Evolutionary conservation across 2,113 vertebrate genomes (phyloP).

Genomic region (Hystrix cristata): DNA sequence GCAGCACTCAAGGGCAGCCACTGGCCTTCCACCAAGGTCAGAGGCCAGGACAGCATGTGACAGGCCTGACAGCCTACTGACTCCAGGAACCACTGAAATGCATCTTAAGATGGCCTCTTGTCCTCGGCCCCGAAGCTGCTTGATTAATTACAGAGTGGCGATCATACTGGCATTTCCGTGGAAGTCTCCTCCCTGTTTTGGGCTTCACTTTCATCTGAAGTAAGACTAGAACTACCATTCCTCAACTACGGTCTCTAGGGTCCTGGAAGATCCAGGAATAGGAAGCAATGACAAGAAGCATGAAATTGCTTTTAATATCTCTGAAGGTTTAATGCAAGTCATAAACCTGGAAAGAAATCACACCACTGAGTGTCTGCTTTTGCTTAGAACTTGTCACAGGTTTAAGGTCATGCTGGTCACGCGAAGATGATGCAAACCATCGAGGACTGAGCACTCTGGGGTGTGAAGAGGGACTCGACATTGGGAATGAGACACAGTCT

Average conservation of each 20-base stretch:
- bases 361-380: background rate
- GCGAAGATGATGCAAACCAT: background rate
- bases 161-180: background rate
- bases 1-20: background rate
- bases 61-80: background rate
- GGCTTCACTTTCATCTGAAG: background rate
- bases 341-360: background rate
- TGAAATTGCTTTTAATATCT: background rate
- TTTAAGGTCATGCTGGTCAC: background rate
- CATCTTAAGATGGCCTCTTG: background rate
- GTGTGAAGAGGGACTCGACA: background rate
- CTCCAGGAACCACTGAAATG: background rate
- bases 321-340: conserved; percentile 7
- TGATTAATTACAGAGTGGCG: background rate
- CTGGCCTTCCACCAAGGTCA: background rate
- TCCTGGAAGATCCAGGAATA: background rate
- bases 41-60: background rate
- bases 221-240: background rate
- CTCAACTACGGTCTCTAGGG: background rate
- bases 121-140: background rate
- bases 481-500: background rate
- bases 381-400: background rate
- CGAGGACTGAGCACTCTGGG: background rate
- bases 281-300: background rate
- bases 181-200: background rate